Evolutionary conservation across 2,797 vertebrate genomes (phyloP).

Genomic region (Sciurus carolinensis): DNA sequence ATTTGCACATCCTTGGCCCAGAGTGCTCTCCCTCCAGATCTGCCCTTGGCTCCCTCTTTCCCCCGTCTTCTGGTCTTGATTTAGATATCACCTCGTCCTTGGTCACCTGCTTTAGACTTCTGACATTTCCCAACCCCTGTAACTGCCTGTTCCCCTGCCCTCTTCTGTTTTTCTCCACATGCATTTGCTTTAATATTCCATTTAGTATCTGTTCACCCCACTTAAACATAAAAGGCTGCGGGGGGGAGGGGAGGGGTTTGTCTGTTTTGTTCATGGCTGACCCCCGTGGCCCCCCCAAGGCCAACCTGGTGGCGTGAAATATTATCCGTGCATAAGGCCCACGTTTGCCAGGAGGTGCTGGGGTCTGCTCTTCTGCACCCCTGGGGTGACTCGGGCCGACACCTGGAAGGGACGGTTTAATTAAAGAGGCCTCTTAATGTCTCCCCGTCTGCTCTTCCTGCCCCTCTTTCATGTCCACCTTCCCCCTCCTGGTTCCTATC

Average conservation of each 20-base stretch:
- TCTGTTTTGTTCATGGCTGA: neutral
- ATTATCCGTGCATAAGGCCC: fast-evolving
- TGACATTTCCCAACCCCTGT: fast-evolving
- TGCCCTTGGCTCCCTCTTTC: neutral
- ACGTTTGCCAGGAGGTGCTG: fast-evolving
- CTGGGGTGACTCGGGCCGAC: neutral
- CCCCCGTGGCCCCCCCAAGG: too few species aligned
- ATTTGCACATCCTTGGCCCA: neutral
- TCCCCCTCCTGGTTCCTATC: constrained; percentile 7
- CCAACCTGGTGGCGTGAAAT: fast-evolving
- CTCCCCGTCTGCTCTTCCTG: fast-evolving
- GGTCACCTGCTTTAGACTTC: neutral
- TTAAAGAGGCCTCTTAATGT: constrained; percentile 6
- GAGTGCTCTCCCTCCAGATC: neutral
- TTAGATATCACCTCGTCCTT: neutral
- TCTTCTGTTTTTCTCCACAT: neutral
- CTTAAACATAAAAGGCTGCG: neutral
- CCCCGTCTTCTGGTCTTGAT: neutral
- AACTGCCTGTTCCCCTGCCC: neutral
- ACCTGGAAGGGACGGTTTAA: fast-evolving
- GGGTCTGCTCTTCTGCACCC: neutral
- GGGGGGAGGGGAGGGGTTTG: neutral
- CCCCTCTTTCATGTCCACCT: constrained; percentile 43
- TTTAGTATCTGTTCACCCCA: neutral
- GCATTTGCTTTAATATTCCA: neutral